Evolutionary conservation across 2,113 vertebrate genomes (phyloP).

Genomic region (Oriolus oriolus): DNA sequence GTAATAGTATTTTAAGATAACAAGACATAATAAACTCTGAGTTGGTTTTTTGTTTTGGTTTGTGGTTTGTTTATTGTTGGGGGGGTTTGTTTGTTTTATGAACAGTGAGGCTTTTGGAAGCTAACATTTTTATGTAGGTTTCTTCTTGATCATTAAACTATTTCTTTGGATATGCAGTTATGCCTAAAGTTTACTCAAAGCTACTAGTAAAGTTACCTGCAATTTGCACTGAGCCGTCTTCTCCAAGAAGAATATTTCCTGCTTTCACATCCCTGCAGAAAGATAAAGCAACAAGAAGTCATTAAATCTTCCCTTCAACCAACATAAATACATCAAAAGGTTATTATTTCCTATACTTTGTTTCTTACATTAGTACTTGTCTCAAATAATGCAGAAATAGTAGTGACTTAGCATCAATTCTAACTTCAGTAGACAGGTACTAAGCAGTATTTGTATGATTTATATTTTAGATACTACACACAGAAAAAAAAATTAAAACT

Average conservation of each 20-base stretch:
- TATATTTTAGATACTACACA: neutral
- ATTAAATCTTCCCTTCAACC: neutral
- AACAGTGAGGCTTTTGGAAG: neutral
- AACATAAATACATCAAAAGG: neutral
- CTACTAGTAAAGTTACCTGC: conserved; percentile 79
- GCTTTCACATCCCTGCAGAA: conserved; percentile 91
- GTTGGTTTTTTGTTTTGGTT: neutral
- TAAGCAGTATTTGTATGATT: neutral
- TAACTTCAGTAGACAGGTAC: neutral
- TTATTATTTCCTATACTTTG: neutral
- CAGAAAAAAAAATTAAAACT: neutral
- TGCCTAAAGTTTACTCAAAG: neutral
- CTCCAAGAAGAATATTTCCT: conserved; percentile 95
- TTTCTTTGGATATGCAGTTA: neutral
- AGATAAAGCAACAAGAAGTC: conserved; percentile 38
- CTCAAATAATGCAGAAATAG: neutral
- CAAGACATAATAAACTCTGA: neutral
- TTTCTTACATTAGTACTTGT: neutral
- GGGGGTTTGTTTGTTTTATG: neutral
- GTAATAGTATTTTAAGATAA: neutral
- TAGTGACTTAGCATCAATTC: neutral
- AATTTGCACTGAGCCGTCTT: conserved; percentile 94
- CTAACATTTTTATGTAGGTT: neutral
- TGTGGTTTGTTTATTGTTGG: neutral
- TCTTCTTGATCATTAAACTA: neutral